Percentiles rank a stretch among this genome's conserved stretches.
phyloP scores from a whole-genome alignment of 2,888 invertebrate species.

The Rhagophthalmus giganteus region DNA sequence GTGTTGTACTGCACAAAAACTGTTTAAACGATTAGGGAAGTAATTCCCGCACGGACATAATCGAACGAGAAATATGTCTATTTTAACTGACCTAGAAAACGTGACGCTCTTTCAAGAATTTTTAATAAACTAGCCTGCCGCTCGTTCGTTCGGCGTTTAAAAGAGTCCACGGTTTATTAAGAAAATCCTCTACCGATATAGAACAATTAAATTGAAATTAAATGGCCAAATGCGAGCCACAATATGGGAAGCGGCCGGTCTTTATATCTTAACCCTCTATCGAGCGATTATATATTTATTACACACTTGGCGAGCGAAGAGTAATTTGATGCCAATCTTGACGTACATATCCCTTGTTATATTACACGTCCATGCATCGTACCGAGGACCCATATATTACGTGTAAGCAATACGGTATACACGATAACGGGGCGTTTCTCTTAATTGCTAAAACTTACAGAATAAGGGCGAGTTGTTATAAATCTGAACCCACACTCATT shows the following conservation, averaged over 20 bases:
- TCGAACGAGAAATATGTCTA: no score
- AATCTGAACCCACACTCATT: constrained; percentile 36
- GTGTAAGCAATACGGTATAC: constrained; percentile 2
- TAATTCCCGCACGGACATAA: no score
- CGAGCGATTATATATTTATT: constrained; percentile 42
- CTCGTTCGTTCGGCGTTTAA: no score
- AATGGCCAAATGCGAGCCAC: constrained; percentile 27
- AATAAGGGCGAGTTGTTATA: constrained; percentile 30
- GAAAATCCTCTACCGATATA: no score
- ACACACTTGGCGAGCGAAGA: constrained; percentile 42
- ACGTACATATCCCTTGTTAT: constrained; percentile 25
- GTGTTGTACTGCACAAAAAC: no score
- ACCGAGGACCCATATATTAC: constrained; percentile 2
- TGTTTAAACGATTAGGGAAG: no score
- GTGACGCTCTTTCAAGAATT: no score
- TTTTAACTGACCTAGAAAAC: no score
- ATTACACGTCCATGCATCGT: constrained; percentile 8
- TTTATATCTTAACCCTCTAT: constrained; percentile 39
- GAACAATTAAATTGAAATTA: constrained; percentile 27
- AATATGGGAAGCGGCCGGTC: constrained; percentile 36
- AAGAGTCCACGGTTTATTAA: no score
- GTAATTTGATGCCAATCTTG: constrained; percentile 38
- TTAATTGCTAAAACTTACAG: constrained; percentile 13
- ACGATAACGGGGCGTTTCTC: not conserved
- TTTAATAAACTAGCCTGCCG: no score